A percentile compares a stretch with the other conserved stretches of the same genome.
Evolutionary conservation across 2,113 vertebrate genomes (phyloP).

Genomic region (Catagonus wagneri): DNA sequence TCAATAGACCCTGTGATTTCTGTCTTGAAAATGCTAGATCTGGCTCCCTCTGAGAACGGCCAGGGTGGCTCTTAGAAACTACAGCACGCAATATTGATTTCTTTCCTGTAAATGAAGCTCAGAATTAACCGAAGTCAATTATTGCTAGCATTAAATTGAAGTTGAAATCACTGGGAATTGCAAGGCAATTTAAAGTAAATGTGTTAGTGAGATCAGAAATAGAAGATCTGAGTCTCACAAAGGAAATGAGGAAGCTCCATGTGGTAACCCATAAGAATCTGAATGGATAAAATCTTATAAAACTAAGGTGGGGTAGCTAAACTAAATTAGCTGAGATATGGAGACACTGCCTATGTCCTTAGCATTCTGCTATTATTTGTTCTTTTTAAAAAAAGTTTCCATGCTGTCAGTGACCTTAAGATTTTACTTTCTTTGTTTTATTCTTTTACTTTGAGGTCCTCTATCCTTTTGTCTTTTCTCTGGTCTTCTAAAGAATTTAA

Average conservation of each 20-base stretch:
- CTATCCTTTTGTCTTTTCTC: neutral
- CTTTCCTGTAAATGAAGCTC: constrained; percentile 34
- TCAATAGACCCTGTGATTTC: neutral
- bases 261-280: neutral
- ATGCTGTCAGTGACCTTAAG: neutral
- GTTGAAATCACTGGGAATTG: constrained; percentile 16
- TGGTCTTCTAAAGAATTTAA: neutral
- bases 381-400: neutral
- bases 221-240: neutral
- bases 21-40: neutral
- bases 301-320: neutral
- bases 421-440: constrained; percentile 14
- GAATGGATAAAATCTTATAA: neutral
- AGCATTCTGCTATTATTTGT: neutral
- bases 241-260: neutral
- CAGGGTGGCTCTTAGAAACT: neutral
- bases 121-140: constrained; percentile 38
- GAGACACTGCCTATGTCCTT: neutral
- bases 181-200: neutral
- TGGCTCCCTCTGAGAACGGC: neutral
- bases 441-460: neutral
- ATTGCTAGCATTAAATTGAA: constrained; percentile 28
- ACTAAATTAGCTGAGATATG: neutral
- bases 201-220: neutral
- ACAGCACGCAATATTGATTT: neutral